Conservation (phyloP, 1,140 invertebrate genomes). For the Lycorma delicatula region DNA sequence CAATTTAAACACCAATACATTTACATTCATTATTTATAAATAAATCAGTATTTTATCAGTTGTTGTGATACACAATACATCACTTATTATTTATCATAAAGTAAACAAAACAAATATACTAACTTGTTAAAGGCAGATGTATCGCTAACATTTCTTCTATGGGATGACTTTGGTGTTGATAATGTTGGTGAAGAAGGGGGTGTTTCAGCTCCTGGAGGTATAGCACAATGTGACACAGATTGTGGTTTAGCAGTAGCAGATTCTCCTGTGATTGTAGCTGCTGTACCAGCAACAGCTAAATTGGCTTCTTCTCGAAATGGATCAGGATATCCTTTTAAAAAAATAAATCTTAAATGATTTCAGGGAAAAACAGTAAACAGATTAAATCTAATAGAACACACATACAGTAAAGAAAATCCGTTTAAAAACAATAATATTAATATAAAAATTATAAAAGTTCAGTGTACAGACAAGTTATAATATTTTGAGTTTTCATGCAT, state of each 20-base stretch:
- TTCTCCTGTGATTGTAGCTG: neutral
- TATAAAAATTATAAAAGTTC: no score
- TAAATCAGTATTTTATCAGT: no score
- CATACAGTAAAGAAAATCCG: conserved; percentile 24
- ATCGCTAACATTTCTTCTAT: conserved; percentile 76
- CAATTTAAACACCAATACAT: no score
- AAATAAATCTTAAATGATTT: no score
- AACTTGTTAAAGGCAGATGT: conserved; percentile 80
- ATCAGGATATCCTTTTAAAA: conserved; percentile 46
- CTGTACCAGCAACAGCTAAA: no score
- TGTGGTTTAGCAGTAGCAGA: conserved; percentile 11
- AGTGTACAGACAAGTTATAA: no score
- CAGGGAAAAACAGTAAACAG: no score
- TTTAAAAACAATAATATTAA: no score
- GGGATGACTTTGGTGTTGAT: conserved; percentile 37
- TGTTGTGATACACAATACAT: no score
- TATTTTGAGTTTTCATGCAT: no score
- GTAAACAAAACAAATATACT: conserved; percentile 19
- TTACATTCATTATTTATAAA: no score
- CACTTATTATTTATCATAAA: no score
- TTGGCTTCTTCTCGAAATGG: conserved; percentile 45
- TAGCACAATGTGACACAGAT: conserved; percentile 11
- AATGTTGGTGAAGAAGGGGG: conserved; percentile 41
- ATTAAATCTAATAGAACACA: conserved; percentile 36
- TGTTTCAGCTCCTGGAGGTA: conserved; percentile 18